These are phyloP conservation scores for Elaphurus davidianus DNA, from an alignment of 2,113 vertebrate species.

Conservation along the genomic window DNA sequence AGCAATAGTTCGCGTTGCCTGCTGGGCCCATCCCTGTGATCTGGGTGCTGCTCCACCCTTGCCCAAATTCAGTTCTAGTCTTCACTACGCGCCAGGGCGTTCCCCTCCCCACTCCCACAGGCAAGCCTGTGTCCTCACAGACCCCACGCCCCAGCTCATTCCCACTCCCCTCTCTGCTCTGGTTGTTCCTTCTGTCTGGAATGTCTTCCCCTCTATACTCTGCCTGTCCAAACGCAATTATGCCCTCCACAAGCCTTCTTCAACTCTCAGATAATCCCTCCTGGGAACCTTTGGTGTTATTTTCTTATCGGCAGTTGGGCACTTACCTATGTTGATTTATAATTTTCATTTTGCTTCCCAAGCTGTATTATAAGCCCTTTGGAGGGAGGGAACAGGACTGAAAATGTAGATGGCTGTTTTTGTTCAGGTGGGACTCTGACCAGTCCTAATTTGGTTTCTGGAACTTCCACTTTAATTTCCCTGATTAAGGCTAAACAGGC, in stretches of 20 bases:
- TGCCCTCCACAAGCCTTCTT: background rate
- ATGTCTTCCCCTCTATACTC: background rate
- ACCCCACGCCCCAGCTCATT: background rate
- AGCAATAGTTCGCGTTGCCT: background rate
- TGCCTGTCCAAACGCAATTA: background rate
- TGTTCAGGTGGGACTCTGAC: background rate
- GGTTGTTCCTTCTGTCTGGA: background rate
- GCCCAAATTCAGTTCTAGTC: background rate
- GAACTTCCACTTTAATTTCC: background rate
- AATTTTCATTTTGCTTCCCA: slow-evolving; percentile 19
- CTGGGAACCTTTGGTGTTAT: background rate
- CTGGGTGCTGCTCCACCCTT: fast-evolving
- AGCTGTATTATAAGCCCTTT: background rate
- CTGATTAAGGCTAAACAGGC: background rate
- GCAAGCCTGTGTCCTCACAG: background rate
- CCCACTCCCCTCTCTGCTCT: background rate
- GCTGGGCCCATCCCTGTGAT: fast-evolving
- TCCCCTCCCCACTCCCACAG: background rate
- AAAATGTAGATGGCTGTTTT: background rate
- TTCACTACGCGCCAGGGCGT: background rate
- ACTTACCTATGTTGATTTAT: background rate
- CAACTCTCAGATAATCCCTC: background rate
- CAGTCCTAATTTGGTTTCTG: background rate
- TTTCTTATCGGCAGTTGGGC: background rate
- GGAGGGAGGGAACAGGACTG: background rate